These are phyloP conservation scores for Aleiodes alternator DNA, from an alignment of 2,888 invertebrate species.

Conservation along the genomic window DNA sequence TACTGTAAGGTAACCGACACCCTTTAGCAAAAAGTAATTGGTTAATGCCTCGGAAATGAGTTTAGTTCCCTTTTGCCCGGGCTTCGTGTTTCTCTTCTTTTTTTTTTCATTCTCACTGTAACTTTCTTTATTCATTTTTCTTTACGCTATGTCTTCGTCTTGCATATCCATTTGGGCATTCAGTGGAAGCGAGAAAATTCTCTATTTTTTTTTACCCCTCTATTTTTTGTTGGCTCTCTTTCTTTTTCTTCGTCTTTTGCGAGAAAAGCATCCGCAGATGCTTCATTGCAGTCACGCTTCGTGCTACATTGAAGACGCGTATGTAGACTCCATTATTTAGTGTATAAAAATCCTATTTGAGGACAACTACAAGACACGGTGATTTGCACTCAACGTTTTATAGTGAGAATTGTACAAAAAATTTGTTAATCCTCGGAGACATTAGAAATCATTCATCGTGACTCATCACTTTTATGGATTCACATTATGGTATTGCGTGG, in stretches of 20 bases:
- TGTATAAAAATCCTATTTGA: conserved; percentile 67
- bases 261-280: conserved; percentile 55
- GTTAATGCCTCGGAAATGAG: conserved; percentile 75
- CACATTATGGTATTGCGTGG: too few species aligned
- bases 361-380: conserved; percentile 48
- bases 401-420: conserved; percentile 42
- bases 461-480: conserved; percentile 1
- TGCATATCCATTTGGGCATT: conserved; percentile 46
- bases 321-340: conserved; percentile 69
- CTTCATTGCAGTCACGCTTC: conserved; percentile 62
- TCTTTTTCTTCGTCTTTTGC: conserved; percentile 38
- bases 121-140: conserved; percentile 45
- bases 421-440: conserved; percentile 21
- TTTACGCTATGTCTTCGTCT: conserved; percentile 49
- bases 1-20: conserved; percentile 71
- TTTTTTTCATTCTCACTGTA: conserved; percentile 43
- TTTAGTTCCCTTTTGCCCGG: conserved; percentile 71
- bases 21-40: conserved; percentile 74
- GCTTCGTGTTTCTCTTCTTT: conserved; percentile 57
- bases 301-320: conserved; percentile 66
- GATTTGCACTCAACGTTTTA: conserved; percentile 37
- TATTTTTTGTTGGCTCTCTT: conserved; percentile 21
- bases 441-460: conserved; percentile 8
- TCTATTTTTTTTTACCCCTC: conserved; percentile 34
- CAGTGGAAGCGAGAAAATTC: conserved; percentile 22